Base-by-base conservation (phyloP, 2,113 vertebrate genomes). In the Tursiops truncatus region DNA sequence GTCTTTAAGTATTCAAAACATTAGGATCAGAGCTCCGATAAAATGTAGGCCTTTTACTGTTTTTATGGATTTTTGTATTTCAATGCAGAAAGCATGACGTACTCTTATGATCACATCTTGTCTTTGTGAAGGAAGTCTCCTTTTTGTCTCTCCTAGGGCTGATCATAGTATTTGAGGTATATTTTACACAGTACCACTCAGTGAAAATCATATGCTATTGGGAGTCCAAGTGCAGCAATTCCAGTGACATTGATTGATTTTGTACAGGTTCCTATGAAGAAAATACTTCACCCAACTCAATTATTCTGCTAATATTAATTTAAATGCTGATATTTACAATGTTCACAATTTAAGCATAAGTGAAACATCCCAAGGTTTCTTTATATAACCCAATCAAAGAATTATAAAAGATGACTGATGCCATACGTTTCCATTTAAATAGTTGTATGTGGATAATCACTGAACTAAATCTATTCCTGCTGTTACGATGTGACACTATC, bases 401-500 rank as follows among this genome's bases (percentile, higher is more conserved):
- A 97, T 95, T 98, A 90, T 96, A 96, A 95, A 95, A 97, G 84
- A 88, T 97, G 97, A 98, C 62, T 95, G 82, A 98, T 98, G 62
- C 4, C 56, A 94, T 97, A 91, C 2, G 36, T 63, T 96, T 98
- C 98, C 11, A 97, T 98, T 98, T 98, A 97, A 98, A 98, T 97
- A 98, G 98, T 98, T 98, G 71, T 98, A 91, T 97, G 95, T 97
- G 93, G 95, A 96, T 81, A 98, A 84, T 88, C 91, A 97, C 76
- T 76, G 65, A 97, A 96, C 94, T 98, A 96, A 91, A 98, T 96
- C 79, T 97, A 62, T 98, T 97, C 95, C 90, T 97, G 58, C 41
- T 95, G 1, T 89, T 98, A 76, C n/a, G 95, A n/a, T 97, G 85
- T 94, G 85, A 98, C 77, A 97, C 94, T 98, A 96, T 98, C 97